Base-by-base conservation (phyloP, 2,113 vertebrate genomes). In the Chaetops frenatus region DNA sequence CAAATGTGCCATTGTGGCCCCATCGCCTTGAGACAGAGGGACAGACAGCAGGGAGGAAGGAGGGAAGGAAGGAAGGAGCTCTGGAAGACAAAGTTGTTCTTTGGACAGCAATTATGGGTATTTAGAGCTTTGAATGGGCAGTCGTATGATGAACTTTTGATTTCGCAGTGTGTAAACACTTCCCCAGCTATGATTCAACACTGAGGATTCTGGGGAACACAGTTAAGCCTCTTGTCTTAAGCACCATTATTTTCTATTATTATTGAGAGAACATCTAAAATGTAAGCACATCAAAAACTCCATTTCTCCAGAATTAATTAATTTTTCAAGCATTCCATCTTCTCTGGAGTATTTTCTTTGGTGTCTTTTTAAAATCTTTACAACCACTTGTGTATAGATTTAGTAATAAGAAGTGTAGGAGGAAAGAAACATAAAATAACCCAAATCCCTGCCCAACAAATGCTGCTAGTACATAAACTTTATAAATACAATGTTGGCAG, bases 401-500 rank as follows among this genome's bases (percentile, higher is more conserved):
- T 60, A 86, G 85, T 53, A 94, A 92, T 21, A 76, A 48, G 33
- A 57, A 90, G 86, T 18, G 80, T 70, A 87, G 76, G 90, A 90
- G 95, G 92, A 81, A 91, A 94, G 69, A 58, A 91, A 88, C 56
- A 56, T 33, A 86, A 94, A 54, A 78, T 70, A 90, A 92, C 85
- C 84, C 90, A 90, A 94, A 93, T 89, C 92, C 94, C 94, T 69
- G 91, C 95, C 88, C 87, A 74, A 92, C 95, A 96, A 95, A 96
- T 38, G 88, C 95, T 97, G 94, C 89, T 77, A 94, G 95, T 97
- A 96, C 96, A 96, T 97, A 98, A 98, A 97, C 97, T 97, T 95
- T 95, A 89, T 97, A 97, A 97, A 97, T 98, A 97, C 90, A 97
- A 98, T 96, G 96, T 96, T 98, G 97, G 97, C 97, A 97, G 96